Conservation (phyloP, 2,797 vertebrate species). For the Scarus forsteni region DNA sequence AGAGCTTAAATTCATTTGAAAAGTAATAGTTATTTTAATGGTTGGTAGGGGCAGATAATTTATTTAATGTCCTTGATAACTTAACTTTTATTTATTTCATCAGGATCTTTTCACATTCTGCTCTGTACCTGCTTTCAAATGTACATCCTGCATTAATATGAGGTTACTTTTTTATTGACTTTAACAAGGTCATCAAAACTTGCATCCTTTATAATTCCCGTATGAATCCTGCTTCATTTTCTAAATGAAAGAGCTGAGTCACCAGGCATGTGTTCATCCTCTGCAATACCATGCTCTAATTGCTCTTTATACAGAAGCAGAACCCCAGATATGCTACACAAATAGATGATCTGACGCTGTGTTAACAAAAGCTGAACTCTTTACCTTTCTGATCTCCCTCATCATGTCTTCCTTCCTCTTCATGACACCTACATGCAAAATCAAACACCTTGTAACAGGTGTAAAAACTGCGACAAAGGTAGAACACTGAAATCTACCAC, state of each 20-base stretch:
- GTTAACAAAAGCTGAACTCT: constrained; percentile 34
- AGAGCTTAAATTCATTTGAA: too few species aligned
- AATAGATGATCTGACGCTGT: constrained; percentile 25
- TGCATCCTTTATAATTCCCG: not conserved
- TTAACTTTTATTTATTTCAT: not conserved
- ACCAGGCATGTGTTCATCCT: constrained; percentile 1
- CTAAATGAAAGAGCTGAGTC: constrained; percentile 8
- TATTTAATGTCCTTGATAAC: not conserved
- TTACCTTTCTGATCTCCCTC: constrained; percentile 3
- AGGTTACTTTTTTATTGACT: not conserved
- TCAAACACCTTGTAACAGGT: not conserved
- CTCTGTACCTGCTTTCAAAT: not conserved
- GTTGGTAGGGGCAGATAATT: too few species aligned
- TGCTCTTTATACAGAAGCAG: constrained; percentile 46
- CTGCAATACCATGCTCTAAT: constrained; percentile 42
- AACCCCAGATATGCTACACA: constrained; percentile 8
- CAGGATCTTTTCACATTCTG: not conserved
- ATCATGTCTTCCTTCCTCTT: not conserved
- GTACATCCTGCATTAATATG: not conserved
- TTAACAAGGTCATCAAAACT: not conserved
- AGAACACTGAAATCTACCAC: too few species aligned
- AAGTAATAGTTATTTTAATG: too few species aligned
- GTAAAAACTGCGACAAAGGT: not conserved
- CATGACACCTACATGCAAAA: not conserved
- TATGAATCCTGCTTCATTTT: constrained; percentile 10